Percentiles rank a stretch among this genome's conserved stretches.
These are phyloP conservation scores for Drosophila saltans DNA, from an alignment of 1,140 invertebrate genomes.

Conservation along the genomic window DNA sequence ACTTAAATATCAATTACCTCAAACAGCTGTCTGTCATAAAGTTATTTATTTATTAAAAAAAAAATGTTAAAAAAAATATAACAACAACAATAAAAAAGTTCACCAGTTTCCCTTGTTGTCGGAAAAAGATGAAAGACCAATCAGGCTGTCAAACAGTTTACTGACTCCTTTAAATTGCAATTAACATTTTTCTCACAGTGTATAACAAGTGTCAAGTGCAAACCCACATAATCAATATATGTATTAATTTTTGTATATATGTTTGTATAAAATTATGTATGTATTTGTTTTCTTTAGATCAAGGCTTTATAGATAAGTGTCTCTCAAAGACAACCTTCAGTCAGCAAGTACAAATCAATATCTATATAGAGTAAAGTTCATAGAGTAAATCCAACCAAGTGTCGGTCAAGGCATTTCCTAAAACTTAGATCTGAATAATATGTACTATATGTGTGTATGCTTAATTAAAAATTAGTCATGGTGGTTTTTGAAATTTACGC, in stretches of 20 bases:
- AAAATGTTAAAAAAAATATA: background rate
- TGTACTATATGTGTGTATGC: background rate
- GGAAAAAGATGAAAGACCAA: conserved; percentile 9
- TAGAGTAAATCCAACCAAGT: background rate
- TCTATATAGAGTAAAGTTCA: conserved; percentile 52
- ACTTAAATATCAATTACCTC: background rate
- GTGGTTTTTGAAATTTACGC: background rate
- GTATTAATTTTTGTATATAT: too few relatives aligned
- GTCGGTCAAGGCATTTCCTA: conserved; percentile 1
- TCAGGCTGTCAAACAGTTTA: conserved; percentile 14
- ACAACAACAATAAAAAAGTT: background rate
- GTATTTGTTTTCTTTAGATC: conserved; percentile 36
- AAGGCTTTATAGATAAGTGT: conserved; percentile 15
- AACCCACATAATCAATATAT: conserved; percentile 47
- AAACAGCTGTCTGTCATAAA: conserved; percentile 10
- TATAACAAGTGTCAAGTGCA: conserved; percentile 68
- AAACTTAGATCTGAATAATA: background rate
- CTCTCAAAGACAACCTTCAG: background rate
- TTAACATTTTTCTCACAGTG: conserved; percentile 40
- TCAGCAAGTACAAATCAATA: conserved; percentile 12
- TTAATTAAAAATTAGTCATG: background rate
- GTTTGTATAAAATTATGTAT: too few relatives aligned
- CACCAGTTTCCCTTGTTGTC: conserved; percentile 12
- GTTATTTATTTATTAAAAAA: conserved; percentile 3
- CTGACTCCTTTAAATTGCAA: conserved; percentile 6